Evolutionary conservation across 2,113 vertebrate genomes (phyloP), one percentile per base, ranked within the genome.

Genomic region (Chlorodrepanis virens): DNA sequence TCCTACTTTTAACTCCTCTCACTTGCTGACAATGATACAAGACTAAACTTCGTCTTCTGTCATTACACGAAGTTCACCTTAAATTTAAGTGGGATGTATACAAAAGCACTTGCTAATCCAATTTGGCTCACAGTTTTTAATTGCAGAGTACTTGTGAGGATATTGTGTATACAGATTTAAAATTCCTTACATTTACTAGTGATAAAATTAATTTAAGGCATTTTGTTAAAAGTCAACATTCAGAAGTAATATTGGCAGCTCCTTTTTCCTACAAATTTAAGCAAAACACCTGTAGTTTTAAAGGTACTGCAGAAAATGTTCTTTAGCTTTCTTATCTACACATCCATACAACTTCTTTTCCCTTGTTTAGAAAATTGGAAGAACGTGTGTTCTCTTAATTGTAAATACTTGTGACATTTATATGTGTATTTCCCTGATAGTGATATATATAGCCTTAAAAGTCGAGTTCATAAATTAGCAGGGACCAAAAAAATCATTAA

Each of bases 381-480:
- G 65, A 94, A 59, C 42, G 35, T 0, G 2, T 57, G 40, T 47
- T 84, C 77, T 88, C 25, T 20, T 75, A 87, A 83, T 71, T 78
- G 17, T 82, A 91, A 96, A 90, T 68, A 83, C 29, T 79, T 72
- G 18, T 75, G 82, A 74, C 54, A 71, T 52, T 49, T 69, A 16
- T 88, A 95, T 95, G 96, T 97, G 87, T 97, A 97, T 98, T 98
- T 98, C 97, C 97, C 97, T 96, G 87, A 97, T 42, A 81, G 54
- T 37, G 9, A 84, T 80, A 95, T n/a, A 75, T n/a, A 83, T 54
- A 88, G 69, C 70, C 80, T 89, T 85, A 95, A 94, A 90, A 98
- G 98, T 98, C 96, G 96, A 97, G 97, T 97, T 98, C 97, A 96
- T 98, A 98, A 98, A 98, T 98, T 98, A 98, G 95, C 82, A 89